Conservation (phyloP, 2,888 invertebrate genomes). For the Caenorhabditis angaria region DNA sequence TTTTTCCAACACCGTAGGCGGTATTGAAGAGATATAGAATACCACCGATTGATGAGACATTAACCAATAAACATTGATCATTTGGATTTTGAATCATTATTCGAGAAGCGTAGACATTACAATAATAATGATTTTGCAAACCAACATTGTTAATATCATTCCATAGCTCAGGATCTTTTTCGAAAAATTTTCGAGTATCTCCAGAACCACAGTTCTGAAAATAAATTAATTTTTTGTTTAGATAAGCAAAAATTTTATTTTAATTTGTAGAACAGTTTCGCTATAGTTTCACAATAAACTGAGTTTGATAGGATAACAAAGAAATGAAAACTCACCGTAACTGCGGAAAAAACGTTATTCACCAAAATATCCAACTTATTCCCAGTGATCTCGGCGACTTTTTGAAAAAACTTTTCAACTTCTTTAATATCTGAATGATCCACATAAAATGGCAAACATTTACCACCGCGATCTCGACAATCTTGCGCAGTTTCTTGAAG, state of each 20-base stretch:
- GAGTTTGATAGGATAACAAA: too few relatives aligned
- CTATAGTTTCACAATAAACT: too few relatives aligned
- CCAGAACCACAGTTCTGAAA: conserved; percentile 34
- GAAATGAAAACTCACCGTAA: conserved; percentile 32
- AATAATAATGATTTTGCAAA: conserved; percentile 74
- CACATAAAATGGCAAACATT: conserved; percentile 29
- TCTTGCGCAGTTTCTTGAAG: conserved; percentile 57
- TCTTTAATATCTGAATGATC: conserved; percentile 44
- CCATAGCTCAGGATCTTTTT: conserved; percentile 73
- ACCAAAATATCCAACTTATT: conserved; percentile 74
- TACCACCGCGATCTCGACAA: conserved; percentile 37
- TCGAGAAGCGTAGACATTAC: conserved; percentile 73
- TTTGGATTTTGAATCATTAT: conserved; percentile 70
- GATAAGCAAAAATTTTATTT: too few relatives aligned
- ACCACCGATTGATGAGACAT: conserved; percentile 47
- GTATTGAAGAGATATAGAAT: conserved; percentile 73
- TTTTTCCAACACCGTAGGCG: conserved; percentile 74
- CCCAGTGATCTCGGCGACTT: conserved; percentile 71
- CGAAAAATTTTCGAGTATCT: conserved; percentile 72
- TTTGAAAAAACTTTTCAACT: conserved; percentile 71
- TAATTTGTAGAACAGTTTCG: too few relatives aligned
- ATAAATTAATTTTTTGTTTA: not conserved
- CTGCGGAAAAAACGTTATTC: conserved; percentile 74
- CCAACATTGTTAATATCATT: conserved; percentile 75
- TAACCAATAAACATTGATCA: conserved; percentile 41